Evolutionary conservation across 2,113 vertebrate genomes (phyloP).

Genomic region (Oreochromis aureus): DNA sequence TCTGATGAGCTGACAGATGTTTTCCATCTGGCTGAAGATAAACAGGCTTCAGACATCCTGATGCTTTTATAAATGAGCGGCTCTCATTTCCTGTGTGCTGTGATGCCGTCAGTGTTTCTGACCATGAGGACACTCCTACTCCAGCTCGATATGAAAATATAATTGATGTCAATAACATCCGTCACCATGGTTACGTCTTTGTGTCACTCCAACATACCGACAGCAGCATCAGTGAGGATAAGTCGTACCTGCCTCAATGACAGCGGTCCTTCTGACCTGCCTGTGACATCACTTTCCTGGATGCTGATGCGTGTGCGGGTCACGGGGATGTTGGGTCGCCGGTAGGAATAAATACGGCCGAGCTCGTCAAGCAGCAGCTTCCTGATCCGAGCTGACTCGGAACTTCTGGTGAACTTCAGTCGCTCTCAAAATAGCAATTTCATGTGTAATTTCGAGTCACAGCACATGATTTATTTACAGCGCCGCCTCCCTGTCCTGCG

Average conservation of each 20-base stretch:
- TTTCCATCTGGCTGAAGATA: background rate
- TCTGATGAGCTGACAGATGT: background rate
- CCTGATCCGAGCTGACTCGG: background rate
- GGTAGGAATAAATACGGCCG: background rate
- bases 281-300: background rate
- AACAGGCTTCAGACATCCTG: background rate
- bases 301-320: background rate
- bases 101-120: background rate
- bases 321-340: background rate
- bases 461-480: slow-evolving; percentile 46
- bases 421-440: slow-evolving; percentile 6
- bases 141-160: background rate
- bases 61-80: background rate
- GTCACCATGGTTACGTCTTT: background rate
- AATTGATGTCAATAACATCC: background rate
- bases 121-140: background rate
- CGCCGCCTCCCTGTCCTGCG: background rate
- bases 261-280: background rate
- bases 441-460: slow-evolving; percentile 10
- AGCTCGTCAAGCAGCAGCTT: background rate
- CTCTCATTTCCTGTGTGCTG: background rate
- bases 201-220: background rate
- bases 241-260: background rate
- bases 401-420: slow-evolving; percentile 20
- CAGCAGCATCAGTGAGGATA: background rate